These are phyloP conservation scores for Pseudoatta argentina DNA, from an alignment of 1,140 invertebrate genomes.

Conservation along the genomic window DNA sequence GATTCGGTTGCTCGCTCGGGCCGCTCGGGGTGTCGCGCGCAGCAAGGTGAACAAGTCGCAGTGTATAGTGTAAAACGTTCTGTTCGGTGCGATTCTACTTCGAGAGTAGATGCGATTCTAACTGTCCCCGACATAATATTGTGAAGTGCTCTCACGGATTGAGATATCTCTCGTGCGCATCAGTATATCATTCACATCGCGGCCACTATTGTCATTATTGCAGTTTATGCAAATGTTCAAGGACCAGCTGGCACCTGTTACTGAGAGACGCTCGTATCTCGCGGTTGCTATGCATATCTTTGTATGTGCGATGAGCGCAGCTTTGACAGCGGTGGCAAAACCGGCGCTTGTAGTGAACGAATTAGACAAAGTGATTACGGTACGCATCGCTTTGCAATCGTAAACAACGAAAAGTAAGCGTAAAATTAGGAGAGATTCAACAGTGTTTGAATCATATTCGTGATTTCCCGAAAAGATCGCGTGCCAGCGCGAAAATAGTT, in stretches of 20 bases:
- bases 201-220: neutral
- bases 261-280: neutral
- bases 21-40: constrained; percentile 73
- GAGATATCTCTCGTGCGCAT: neutral
- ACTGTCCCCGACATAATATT: neutral
- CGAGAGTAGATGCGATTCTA: neutral
- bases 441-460: neutral
- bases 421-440: neutral
- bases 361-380: neutral
- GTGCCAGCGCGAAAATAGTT: neutral
- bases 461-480: neutral
- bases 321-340: constrained; percentile 8
- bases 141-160: neutral
- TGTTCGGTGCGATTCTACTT: constrained; percentile 35
- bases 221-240: neutral
- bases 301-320: constrained; percentile 18
- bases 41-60: constrained; percentile 82
- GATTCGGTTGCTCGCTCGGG: constrained; percentile 69
- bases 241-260: neutral
- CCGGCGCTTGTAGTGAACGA: neutral
- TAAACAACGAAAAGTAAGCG: neutral
- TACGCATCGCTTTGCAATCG: neutral
- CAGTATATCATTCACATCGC: neutral
- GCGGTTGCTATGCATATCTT: constrained; percentile 23
- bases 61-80: constrained; percentile 30